These are phyloP conservation scores for Eupithecia subfuscata DNA, from an alignment of 2,888 invertebrate genomes.

Conservation along the genomic window DNA sequence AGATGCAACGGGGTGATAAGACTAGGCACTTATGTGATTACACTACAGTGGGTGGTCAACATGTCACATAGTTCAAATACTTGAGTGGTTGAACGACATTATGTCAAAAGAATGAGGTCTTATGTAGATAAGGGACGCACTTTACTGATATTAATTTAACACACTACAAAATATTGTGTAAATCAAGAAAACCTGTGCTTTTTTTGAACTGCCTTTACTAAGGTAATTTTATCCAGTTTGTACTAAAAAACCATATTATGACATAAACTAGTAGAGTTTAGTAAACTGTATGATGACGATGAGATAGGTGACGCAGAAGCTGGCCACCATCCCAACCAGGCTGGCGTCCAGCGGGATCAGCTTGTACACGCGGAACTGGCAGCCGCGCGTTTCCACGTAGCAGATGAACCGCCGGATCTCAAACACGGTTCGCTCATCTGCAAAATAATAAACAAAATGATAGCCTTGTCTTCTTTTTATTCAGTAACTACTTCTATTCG, in stretches of 20 bases:
- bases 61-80: constrained; percentile 4
- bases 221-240: background rate
- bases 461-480: background rate
- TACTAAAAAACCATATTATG: background rate
- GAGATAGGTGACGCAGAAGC: constrained; percentile 45
- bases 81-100: no score
- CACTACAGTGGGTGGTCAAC: constrained; percentile 6
- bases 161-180: no score
- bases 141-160: no score
- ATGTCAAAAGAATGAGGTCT: no score
- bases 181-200: background rate
- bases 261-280: background rate
- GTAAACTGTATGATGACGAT: constrained; percentile 47
- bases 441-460: background rate
- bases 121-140: no score
- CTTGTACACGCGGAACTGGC: constrained; percentile 29
- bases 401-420: constrained; percentile 19
- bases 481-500: background rate
- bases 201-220: background rate
- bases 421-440: background rate
- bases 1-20: constrained; percentile 39
- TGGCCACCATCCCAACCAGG: constrained; percentile 36
- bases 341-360: constrained; percentile 40
- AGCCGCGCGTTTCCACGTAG: constrained; percentile 22
- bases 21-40: constrained; percentile 41